Percentiles rank a stretch among this genome's conserved stretches.
These are phyloP conservation scores for Orussus abietinus DNA, from an alignment of 1,140 invertebrate species.

Conservation along the genomic window DNA sequence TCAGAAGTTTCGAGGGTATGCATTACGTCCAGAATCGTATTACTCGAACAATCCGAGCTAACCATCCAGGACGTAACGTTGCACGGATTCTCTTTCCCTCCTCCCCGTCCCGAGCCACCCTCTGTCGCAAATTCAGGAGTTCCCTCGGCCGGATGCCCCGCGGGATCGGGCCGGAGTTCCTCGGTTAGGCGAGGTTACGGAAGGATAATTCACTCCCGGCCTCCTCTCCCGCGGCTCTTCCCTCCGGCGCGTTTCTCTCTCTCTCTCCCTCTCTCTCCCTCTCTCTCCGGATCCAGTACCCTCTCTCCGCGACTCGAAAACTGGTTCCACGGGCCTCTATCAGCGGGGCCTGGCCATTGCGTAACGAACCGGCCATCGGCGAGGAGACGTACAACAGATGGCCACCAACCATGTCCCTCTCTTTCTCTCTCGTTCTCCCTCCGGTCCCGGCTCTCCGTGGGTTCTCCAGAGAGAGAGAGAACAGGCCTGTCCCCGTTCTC, in stretches of 20 bases:
- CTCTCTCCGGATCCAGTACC: constrained; percentile 29
- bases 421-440: not conserved
- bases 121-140: too few species aligned
- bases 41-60: too few species aligned
- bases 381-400: constrained; percentile 18
- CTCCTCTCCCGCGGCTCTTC: constrained; percentile 10
- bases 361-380: constrained; percentile 29
- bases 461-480: too few species aligned
- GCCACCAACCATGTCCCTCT: not conserved
- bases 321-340: constrained; percentile 36
- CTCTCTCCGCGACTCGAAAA: constrained; percentile 30
- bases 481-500: too few species aligned
- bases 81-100: too few species aligned
- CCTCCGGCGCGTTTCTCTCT: constrained; percentile 8
- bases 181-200: constrained; percentile 34
- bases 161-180: too few species aligned
- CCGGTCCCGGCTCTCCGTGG: constrained; percentile 1
- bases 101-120: too few species aligned
- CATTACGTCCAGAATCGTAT: too few species aligned
- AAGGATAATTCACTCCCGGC: constrained; percentile 37
- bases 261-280: constrained; percentile 11
- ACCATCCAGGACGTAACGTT: too few species aligned
- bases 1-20: too few species aligned
- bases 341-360: constrained; percentile 25
- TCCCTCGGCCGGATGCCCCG: too few species aligned